A percentile compares a stretch with the other conserved stretches of the same genome.
Conservation (phyloP, 2,797 vertebrate genomes). For the Sebastes cheni region DNA sequence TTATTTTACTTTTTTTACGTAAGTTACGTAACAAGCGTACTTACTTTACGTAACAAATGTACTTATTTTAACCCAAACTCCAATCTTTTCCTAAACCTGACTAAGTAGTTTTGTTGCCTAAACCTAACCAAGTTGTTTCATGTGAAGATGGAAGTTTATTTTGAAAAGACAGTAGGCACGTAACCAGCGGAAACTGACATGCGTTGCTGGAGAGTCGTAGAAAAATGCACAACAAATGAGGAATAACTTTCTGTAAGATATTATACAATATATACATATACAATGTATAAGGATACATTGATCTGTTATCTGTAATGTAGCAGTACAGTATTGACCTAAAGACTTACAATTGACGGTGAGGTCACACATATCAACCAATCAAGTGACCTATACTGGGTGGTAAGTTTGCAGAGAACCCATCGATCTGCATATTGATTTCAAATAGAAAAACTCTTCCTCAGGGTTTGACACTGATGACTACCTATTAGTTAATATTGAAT, state of each 20-base stretch:
- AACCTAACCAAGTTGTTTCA: too few species aligned
- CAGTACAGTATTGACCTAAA: not conserved
- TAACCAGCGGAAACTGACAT: too few species aligned
- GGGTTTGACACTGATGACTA: not conserved
- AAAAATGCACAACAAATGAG: not conserved
- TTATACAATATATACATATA: not conserved
- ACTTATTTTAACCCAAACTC: not conserved
- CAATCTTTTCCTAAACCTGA: not conserved
- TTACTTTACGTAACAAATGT: not conserved
- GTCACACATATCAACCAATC: not conserved
- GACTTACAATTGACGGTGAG: not conserved
- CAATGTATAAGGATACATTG: not conserved
- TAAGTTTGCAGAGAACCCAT: not conserved
- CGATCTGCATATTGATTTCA: slow-evolving; percentile 35
- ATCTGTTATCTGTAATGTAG: not conserved
- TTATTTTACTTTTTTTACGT: not conserved
- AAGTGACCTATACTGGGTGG: not conserved
- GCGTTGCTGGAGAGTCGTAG: not conserved
- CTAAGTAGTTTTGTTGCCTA: not conserved
- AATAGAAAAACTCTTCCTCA: slow-evolving; percentile 8
- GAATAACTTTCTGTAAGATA: too few species aligned
- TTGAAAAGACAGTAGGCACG: too few species aligned
- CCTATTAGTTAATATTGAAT: slow-evolving; percentile 5
- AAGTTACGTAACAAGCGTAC: not conserved
- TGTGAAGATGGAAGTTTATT: too few species aligned